These are phyloP conservation scores for Picathartes gymnocephalus DNA, from an alignment of 2,113 vertebrate species.

Conservation along the genomic window DNA sequence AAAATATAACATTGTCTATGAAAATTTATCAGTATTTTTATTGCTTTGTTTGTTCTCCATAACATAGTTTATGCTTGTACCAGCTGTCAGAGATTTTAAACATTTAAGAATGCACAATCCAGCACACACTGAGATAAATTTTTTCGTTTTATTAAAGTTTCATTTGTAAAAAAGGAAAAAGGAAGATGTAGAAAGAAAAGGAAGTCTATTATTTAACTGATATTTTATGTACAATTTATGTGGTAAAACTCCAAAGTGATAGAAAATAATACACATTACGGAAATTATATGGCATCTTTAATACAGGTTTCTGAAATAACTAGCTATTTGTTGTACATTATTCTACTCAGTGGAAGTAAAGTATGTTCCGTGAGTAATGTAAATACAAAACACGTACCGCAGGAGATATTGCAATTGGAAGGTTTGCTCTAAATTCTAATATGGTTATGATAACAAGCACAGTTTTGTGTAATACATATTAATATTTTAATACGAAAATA, in stretches of 20 bases:
- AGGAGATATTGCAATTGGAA: background rate
- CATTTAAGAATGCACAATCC: background rate
- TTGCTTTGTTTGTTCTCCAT: background rate
- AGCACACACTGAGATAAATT: background rate
- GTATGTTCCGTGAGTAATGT: background rate
- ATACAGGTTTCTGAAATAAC: background rate
- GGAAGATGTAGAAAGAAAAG: background rate
- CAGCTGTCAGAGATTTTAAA: background rate
- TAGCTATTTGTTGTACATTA: background rate
- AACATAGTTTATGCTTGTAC: background rate
- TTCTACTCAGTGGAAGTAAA: background rate
- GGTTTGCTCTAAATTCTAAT: background rate
- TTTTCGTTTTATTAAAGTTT: background rate
- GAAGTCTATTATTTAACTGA: background rate
- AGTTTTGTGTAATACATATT: background rate
- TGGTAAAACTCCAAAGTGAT: background rate
- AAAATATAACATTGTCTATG: background rate
- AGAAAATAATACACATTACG: background rate
- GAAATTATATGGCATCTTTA: background rate
- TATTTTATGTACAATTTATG: background rate
- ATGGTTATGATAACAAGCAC: background rate
- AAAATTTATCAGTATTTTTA: background rate
- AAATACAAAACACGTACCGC: background rate
- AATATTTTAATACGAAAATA: background rate
- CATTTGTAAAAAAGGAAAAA: background rate